Conservation (phyloP, 2,888 invertebrate genomes). For the Clanis bilineata region DNA sequence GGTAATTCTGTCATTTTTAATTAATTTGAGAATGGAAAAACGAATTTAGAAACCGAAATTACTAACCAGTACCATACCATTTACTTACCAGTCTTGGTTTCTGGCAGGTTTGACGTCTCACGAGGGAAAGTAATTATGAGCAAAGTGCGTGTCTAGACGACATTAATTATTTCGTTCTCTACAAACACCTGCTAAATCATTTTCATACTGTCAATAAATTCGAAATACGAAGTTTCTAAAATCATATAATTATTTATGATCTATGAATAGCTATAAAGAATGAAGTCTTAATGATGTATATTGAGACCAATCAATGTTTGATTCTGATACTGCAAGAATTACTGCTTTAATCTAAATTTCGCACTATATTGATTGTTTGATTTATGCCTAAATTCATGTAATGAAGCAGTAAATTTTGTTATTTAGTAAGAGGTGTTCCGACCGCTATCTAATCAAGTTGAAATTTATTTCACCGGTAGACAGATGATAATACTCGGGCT, state of each 20-base stretch:
- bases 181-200: not conserved
- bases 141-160: not conserved
- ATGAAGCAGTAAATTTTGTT: not conserved
- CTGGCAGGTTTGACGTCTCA: not conserved
- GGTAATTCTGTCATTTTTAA: not conserved
- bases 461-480: not conserved
- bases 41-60: not conserved
- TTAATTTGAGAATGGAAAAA: too few relatives aligned
- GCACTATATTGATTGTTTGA: not conserved
- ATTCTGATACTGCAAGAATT: not conserved
- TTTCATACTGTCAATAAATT: not conserved
- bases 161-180: not conserved
- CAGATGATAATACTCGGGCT: not conserved
- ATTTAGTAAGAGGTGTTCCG: not conserved
- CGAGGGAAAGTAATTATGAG: not conserved
- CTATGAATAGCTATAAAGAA: not conserved
- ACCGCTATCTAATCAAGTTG: not conserved
- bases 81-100: not conserved
- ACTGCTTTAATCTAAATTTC: not conserved
- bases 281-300: not conserved
- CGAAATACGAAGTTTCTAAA: not conserved
- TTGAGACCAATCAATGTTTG: not conserved
- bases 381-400: not conserved
- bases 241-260: conserved; percentile 2
- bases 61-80: too few relatives aligned